Percentiles rank a stretch among this genome's conserved stretches.
These are phyloP conservation scores for Lophura swinhoii DNA, from an alignment of 2,797 vertebrate species.

Conservation along the genomic window DNA sequence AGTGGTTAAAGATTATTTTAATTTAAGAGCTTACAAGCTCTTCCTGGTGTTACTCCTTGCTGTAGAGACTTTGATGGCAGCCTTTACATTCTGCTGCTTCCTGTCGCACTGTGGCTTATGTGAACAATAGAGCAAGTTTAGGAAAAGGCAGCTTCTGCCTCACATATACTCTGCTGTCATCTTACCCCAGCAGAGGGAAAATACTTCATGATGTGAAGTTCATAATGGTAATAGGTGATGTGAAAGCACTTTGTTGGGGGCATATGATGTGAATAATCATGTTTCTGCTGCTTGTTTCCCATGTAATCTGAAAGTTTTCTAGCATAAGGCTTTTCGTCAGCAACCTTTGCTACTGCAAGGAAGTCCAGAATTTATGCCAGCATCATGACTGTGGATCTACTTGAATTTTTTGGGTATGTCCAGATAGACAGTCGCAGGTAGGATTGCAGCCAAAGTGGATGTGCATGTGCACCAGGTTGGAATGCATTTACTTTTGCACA, in stretches of 20 bases:
- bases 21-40: neutral
- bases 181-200: neutral
- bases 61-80: neutral
- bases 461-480: too few species aligned
- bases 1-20: neutral
- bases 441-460: neutral
- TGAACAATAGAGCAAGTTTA: neutral
- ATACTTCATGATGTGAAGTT: fast-evolving
- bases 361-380: neutral
- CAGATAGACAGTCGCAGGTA: fast-evolving
- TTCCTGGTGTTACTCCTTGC: fast-evolving
- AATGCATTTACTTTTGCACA: neutral
- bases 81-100: neutral
- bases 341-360: neutral
- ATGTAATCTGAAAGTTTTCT: neutral
- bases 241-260: fast-evolving
- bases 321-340: neutral
- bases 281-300: neutral
- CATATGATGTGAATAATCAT: fast-evolving
- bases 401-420: fast-evolving
- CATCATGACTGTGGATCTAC: neutral
- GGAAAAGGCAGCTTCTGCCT: neutral
- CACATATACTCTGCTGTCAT: fast-evolving
- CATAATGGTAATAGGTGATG: neutral
- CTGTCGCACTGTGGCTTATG: neutral